A percentile compares a stretch with the other conserved stretches of the same genome.
phyloP scores from a whole-genome alignment of 92 coral and sea anemone species.

The Phenganax marumi region DNA sequence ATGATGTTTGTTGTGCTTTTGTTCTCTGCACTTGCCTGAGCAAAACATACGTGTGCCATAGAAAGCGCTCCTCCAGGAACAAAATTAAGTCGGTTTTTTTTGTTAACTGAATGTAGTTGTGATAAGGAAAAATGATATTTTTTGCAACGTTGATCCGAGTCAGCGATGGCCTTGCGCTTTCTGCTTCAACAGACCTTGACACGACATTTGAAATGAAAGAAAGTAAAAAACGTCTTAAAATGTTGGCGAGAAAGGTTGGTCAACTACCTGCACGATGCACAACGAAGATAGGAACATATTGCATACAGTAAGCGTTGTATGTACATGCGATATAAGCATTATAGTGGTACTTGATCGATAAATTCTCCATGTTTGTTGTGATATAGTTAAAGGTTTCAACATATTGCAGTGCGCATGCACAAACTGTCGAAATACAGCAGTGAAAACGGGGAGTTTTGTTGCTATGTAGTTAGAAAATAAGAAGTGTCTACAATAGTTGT shows the following conservation, averaged over 20 bases:
- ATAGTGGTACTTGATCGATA: background rate
- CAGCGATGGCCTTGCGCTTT: constrained; percentile 85
- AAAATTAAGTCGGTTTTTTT: too few species aligned
- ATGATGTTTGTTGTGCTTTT: too few species aligned
- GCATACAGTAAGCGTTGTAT: constrained; percentile 70
- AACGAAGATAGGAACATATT: constrained; percentile 75
- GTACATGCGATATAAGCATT: background rate
- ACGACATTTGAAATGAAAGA: constrained; percentile 95
- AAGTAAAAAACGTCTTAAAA: constrained; percentile 80
- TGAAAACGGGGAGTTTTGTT: too few species aligned
- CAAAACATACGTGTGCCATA: too few species aligned
- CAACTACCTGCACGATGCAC: constrained; percentile 87
- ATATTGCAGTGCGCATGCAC: too few species aligned
- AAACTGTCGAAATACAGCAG: too few species aligned
- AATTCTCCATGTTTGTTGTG: background rate
- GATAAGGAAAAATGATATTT: constrained; percentile 62
- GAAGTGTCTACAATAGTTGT: background rate
- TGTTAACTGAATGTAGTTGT: too few species aligned
- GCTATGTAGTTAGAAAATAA: too few species aligned
- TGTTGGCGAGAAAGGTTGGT: constrained; percentile 79
- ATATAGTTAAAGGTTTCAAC: too few species aligned
- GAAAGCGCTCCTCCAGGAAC: too few species aligned
- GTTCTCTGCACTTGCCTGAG: too few species aligned
- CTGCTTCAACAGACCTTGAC: constrained; percentile 93
- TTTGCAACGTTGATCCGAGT: constrained; percentile 94